Evolutionary conservation across 2,113 vertebrate species (phyloP).

Genomic region (Festucalex cinctus): DNA sequence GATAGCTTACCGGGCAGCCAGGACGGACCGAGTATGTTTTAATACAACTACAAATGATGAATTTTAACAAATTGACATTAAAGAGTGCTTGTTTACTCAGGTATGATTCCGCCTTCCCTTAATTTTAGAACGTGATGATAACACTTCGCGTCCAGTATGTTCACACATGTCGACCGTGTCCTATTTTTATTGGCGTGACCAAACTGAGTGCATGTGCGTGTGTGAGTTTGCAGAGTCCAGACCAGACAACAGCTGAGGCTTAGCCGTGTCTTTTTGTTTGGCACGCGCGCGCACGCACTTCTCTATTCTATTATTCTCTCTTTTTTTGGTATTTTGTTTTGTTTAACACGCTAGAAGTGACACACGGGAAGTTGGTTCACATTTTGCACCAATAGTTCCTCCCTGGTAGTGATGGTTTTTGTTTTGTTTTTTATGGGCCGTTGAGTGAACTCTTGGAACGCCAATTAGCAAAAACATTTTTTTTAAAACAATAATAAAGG

Average conservation of each 20-base stretch:
- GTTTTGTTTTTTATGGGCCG: not conserved
- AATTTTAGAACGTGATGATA: not conserved
- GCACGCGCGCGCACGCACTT: not conserved
- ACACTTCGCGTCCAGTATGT: not conserved
- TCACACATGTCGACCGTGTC: not conserved
- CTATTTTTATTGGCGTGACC: conserved; percentile 48
- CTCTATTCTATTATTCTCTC: not conserved
- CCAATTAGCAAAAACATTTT: not conserved
- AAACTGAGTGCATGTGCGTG: conserved; percentile 21
- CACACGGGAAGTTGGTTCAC: not conserved
- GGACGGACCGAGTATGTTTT: too few relatives aligned
- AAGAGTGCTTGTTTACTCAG: not conserved
- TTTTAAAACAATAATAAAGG: too few relatives aligned
- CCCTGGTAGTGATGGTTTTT: not conserved
- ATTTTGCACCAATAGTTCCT: not conserved
- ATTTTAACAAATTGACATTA: too few relatives aligned
- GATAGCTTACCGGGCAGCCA: too few relatives aligned
- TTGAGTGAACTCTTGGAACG: not conserved
- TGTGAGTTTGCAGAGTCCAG: conserved; percentile 6
- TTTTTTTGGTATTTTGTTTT: not conserved
- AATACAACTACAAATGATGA: too few relatives aligned
- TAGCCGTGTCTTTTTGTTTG: conserved; percentile 13
- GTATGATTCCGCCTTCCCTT: not conserved
- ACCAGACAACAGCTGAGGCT: conserved; percentile 52
- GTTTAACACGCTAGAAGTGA: not conserved